Base-by-base conservation (phyloP, 2,113 vertebrate genomes). In the Corythaeola cristata region DNA sequence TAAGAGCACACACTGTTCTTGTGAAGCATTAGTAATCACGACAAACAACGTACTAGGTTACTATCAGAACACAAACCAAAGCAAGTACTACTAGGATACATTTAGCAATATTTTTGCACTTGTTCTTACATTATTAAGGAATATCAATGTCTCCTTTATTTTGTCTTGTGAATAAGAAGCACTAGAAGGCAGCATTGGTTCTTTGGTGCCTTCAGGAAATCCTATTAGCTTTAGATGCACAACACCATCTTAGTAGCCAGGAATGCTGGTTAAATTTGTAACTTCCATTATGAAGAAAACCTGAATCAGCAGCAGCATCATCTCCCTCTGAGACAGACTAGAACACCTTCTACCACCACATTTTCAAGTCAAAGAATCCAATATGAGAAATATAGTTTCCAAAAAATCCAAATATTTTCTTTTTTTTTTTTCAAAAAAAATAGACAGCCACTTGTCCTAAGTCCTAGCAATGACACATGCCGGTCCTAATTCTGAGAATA, bases 311-410 rank as follows among this genome's bases (percentile, higher is more conserved):
- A 63, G 50, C 60, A 67, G 27, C 32, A 55, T 16, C 35, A 12
- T 50, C 9, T 72, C 5, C n/a, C 23, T 64, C 23, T 3, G 8
- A 62, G n/a, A 28, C 11, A 71, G 62, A 75, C 37, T 0, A 39
- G 28, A 20, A 15, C 6, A 15, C 59, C 12, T 1, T 5, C 21
- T 16, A 17, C 1, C 19, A 22, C 9, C 15, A 3, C 12, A 24
- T 28, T 74, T 62, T 79, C 13, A 69, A 62, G 7, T 47, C 4
- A 1, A 60, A 68, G 76, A 53, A 88, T 15, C 6, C 26, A 80
- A 2, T 24, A 28, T 12, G 7, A 89, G 41, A 84, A 86, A 76
- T 9, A 55, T 1, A 68, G 39, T 8, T 59, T 16, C 6, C 2
- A 53, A 62, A 53, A 78, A 20, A 11, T 5, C 9, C 10, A 77